Evolutionary conservation across 37 sponge, comb jelly and placozoan species (phyloP).

Genomic region (Agelas oroides): DNA sequence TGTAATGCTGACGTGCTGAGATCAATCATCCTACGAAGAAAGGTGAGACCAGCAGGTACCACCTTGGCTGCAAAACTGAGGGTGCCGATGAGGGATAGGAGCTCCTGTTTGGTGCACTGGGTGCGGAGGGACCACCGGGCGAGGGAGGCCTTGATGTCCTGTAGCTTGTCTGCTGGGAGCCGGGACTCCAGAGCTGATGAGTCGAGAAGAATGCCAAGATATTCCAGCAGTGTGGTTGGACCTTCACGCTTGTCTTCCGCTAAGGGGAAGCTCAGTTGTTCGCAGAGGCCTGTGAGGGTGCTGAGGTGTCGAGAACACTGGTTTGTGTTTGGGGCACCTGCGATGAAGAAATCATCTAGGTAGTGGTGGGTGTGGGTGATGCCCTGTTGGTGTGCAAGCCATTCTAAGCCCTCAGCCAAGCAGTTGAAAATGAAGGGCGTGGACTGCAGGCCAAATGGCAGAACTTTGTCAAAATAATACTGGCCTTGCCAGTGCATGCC

Average conservation of each 20-base stretch:
- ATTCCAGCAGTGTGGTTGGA: background rate
- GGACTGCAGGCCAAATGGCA: constrained; percentile 18
- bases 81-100: constrained; percentile 30
- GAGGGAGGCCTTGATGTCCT: background rate
- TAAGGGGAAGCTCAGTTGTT: background rate
- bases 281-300: background rate
- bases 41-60: background rate
- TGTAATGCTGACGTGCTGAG: background rate
- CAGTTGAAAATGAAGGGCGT: constrained; percentile 14
- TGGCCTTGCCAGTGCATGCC: background rate
- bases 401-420: background rate
- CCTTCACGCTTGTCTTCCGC: constrained; percentile 3
- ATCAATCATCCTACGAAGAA: constrained; percentile 20
- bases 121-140: background rate
- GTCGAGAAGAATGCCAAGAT: constrained; percentile 18
- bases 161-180: constrained; percentile 22
- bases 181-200: background rate
- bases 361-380: background rate
- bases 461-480: background rate
- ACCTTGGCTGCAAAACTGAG: constrained; percentile 12
- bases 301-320: background rate
- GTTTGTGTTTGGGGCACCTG: background rate
- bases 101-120: constrained; percentile 6
- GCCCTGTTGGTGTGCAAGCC: background rate
- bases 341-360: background rate